Conservation (phyloP, 2,797 vertebrate genomes). For the Trematomus bernacchii region DNA sequence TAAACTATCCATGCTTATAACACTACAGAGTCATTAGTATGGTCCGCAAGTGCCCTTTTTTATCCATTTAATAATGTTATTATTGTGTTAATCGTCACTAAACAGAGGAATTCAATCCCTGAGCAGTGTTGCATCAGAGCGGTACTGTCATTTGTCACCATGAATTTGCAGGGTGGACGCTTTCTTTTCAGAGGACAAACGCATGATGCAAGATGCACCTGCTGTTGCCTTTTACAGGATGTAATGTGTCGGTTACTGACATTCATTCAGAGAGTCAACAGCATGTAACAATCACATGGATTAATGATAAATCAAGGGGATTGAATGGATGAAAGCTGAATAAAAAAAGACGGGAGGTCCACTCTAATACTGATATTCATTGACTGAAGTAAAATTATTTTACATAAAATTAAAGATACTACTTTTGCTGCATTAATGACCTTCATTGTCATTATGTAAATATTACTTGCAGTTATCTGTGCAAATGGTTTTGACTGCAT, state of each 20-base stretch:
- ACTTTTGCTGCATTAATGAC: not conserved
- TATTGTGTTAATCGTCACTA: constrained; percentile 20
- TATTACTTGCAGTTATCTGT: constrained; percentile 4
- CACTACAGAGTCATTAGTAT: not conserved
- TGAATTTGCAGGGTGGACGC: constrained; percentile 64
- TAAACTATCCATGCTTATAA: not conserved
- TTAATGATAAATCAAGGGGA: not conserved
- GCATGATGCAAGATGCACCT: constrained; percentile 77
- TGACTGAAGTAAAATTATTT: not conserved
- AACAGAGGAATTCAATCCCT: constrained; percentile 49
- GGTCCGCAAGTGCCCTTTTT: not conserved
- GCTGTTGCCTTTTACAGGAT: constrained; percentile 66
- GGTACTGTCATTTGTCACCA: constrained; percentile 44
- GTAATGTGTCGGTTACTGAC: not conserved
- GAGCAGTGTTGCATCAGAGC: constrained; percentile 75
- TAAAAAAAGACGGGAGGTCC: not conserved
- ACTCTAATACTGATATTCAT: not conserved
- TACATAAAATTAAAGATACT: not conserved
- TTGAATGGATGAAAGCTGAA: not conserved
- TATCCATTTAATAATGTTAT: not conserved
- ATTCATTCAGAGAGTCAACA: constrained; percentile 18
- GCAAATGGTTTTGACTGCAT: not conserved
- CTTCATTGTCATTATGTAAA: constrained; percentile 8
- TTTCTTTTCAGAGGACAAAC: constrained; percentile 62
- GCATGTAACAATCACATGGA: not conserved